Conservation (phyloP, 2,888 invertebrate genomes). For the Autographa pulchrina region DNA sequence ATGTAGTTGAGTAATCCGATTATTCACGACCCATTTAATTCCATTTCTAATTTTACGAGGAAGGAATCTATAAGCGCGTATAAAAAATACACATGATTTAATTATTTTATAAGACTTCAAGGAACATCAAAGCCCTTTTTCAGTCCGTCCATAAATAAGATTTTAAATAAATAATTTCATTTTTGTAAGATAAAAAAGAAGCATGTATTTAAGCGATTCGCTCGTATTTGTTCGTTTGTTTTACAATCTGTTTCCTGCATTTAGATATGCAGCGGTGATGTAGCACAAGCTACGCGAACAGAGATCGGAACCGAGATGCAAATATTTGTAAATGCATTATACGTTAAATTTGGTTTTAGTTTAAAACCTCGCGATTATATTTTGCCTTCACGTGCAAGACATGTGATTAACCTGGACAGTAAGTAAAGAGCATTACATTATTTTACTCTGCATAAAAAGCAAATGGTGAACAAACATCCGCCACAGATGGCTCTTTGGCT, state of each 20-base stretch:
- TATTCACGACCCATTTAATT: conserved; percentile 31
- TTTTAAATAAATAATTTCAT: neutral
- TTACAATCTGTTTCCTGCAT: neutral
- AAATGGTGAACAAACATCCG: conserved; percentile 24
- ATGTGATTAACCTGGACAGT: neutral
- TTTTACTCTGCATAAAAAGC: conserved; percentile 3
- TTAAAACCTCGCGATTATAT: neutral
- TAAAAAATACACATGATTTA: conserved; percentile 27
- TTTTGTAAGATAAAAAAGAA: neutral
- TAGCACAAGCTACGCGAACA: neutral
- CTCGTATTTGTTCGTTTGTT: neutral
- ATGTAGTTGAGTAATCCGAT: conserved; percentile 27
- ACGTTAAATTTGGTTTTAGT: neutral
- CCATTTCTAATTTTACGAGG: conserved; percentile 37
- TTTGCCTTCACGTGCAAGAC: neutral
- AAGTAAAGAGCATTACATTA: neutral
- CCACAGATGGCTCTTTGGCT: conserved; percentile 52
- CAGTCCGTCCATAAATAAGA: neutral
- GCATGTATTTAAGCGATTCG: neutral
- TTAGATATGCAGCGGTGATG: neutral
- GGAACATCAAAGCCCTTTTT: neutral
- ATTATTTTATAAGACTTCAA: neutral
- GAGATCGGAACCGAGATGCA: neutral
- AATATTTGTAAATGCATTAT: conserved; percentile 2
- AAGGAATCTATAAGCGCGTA: conserved; percentile 24